Evolutionary conservation across 2,113 vertebrate genomes (phyloP).

Genomic region (Apistogramma diplotaenia): DNA sequence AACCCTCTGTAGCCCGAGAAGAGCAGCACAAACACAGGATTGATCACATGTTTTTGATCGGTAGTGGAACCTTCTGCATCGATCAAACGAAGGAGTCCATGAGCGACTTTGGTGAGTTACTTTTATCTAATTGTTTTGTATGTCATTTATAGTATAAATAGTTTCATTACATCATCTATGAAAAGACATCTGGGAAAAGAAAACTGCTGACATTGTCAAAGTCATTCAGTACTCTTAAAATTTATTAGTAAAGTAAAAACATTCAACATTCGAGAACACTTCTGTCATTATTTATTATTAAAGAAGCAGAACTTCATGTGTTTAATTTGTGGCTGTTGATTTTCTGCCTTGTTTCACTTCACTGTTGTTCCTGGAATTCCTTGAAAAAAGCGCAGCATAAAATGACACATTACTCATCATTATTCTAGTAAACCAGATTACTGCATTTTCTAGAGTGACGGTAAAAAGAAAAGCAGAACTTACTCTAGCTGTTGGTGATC

Average conservation of each 20-base stretch:
- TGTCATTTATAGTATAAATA: neutral
- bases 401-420: neutral
- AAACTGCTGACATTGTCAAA: neutral
- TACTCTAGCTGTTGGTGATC: neutral
- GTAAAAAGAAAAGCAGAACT: neutral
- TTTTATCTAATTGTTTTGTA: neutral
- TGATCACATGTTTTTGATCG: neutral
- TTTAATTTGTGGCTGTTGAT: neutral
- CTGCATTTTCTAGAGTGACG: neutral
- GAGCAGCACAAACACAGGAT: neutral
- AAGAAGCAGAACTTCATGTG: neutral
- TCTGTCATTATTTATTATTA: neutral
- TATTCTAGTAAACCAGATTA: neutral
- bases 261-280: fast-evolving
- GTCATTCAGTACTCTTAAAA: neutral
- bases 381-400: neutral
- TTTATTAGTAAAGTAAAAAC: neutral
- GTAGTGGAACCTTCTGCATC: neutral
- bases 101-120: constrained; percentile 13
- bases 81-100: neutral
- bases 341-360: neutral
- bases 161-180: neutral
- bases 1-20: neutral
- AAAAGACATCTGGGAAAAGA: neutral
- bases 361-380: neutral